Evolutionary conservation across 2,113 vertebrate species (phyloP).

Genomic region (Shinisaurus crocodilurus): DNA sequence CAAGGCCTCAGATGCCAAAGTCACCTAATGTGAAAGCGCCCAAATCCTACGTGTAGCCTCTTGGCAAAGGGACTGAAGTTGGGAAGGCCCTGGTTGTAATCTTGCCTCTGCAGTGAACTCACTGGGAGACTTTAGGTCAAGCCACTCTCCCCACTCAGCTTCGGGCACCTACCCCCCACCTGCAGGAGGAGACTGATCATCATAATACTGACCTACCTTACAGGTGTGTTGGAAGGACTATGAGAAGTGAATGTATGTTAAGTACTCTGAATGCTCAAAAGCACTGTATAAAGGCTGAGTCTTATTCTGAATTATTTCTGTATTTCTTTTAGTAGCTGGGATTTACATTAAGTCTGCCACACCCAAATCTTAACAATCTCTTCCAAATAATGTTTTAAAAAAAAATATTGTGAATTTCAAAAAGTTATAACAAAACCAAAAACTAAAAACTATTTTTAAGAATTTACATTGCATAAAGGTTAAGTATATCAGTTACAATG

Average conservation of each 20-base stretch:
- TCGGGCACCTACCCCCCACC: neutral
- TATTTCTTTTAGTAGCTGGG: neutral
- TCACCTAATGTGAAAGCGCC: neutral
- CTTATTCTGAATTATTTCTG: neutral
- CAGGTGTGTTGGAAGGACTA: too few species aligned
- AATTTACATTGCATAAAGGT: too few species aligned
- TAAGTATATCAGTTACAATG: too few species aligned
- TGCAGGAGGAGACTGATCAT: neutral
- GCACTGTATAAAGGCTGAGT: neutral
- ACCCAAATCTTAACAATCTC: too few species aligned
- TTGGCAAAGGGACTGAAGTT: neutral
- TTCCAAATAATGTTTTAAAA: too few species aligned
- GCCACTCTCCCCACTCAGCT: neutral
- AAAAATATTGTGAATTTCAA: too few species aligned
- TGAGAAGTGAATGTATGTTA: neutral
- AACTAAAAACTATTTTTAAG: too few species aligned
- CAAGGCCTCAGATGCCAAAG: too few species aligned
- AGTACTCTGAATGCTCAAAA: neutral
- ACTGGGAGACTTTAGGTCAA: too few species aligned
- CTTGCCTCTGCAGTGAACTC: neutral
- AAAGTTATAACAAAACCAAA: too few species aligned
- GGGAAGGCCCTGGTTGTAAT: neutral
- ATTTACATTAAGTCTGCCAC: neutral
- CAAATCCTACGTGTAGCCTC: neutral
- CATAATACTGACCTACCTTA: neutral